Evolutionary conservation across 1,140 invertebrate species (phyloP), one percentile per base, ranked within the genome.

Genomic region (Trichonephila clavipes): DNA sequence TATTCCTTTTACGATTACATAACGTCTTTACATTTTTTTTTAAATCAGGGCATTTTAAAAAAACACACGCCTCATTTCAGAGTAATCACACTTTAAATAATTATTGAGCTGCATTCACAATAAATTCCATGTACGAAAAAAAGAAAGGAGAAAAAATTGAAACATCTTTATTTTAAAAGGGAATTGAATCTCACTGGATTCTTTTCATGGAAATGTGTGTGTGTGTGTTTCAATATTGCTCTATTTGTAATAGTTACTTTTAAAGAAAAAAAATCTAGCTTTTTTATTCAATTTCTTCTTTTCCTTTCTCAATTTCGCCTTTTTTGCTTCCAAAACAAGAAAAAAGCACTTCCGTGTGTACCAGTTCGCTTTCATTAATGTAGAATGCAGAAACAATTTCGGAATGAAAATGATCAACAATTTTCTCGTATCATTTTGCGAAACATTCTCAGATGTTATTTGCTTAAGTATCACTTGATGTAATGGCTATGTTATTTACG

Each of bases 381-480:
- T 77, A 77, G 72, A 77, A 77, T 77, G 3, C 28, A 40, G 72
- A 77, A 77, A 77, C 72, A 77, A 77, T 40, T 77, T 77, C 72
- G 18, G 72, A 77, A 77, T 77, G 72, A 77, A 77, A 77, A 77
- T 77, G 69, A 77, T 77, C 69, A 77, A 77, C 72, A 77, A 77
- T 77, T 77, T 77, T 40, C 24, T 77, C 28, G 28, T 77, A 40
- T 77, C 72, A 77, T 77, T 77, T 77, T 77, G 72, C 16, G 72
- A 77, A 28, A 77, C 72, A 77, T 77, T 77, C 72, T 77, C 16
- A 16, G 28, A 77, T 77, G 72, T 77, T 77, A 77, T 77, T 77
- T 77, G 72, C 72, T 77, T 77, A 77, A 77, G 72, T 77, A 77
- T 77, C 72, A 77, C 72, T 77, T 77, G 28, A 77, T 77, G 72